Conservation (phyloP, 2,113 vertebrate species). For the Natator depressus region DNA sequence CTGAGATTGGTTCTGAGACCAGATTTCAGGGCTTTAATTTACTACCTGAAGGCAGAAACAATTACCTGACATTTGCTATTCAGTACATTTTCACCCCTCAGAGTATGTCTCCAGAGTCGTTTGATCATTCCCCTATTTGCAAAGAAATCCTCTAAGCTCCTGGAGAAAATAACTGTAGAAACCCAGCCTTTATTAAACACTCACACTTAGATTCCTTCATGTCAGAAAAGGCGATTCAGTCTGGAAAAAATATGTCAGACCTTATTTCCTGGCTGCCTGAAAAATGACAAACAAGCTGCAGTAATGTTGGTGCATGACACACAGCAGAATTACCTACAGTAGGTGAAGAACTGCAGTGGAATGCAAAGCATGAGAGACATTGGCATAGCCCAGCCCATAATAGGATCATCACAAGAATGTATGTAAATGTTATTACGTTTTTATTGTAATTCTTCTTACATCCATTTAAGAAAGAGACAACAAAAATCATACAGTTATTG, state of each 20-base stretch:
- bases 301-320: neutral
- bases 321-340: fast-evolving
- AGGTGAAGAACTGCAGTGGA: fast-evolving
- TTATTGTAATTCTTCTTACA: neutral
- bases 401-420: neutral
- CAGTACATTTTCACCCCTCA: neutral
- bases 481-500: neutral
- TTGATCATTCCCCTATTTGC: conserved; percentile 27
- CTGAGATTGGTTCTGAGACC: no score
- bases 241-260: conserved; percentile 8
- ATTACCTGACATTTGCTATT: neutral
- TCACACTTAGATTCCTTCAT: neutral
- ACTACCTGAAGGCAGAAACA: neutral
- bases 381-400: neutral
- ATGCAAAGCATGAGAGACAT: neutral
- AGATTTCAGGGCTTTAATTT: neutral
- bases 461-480: neutral
- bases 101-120: neutral
- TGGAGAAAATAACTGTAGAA: neutral
- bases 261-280: neutral
- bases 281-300: neutral
- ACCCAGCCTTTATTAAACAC: conserved; percentile 31
- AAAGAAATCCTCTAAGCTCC: conserved; percentile 24
- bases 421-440: neutral
- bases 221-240: neutral